Conservation (phyloP, 2,888 invertebrate species). For the Dasysyrphus albostriatus region DNA sequence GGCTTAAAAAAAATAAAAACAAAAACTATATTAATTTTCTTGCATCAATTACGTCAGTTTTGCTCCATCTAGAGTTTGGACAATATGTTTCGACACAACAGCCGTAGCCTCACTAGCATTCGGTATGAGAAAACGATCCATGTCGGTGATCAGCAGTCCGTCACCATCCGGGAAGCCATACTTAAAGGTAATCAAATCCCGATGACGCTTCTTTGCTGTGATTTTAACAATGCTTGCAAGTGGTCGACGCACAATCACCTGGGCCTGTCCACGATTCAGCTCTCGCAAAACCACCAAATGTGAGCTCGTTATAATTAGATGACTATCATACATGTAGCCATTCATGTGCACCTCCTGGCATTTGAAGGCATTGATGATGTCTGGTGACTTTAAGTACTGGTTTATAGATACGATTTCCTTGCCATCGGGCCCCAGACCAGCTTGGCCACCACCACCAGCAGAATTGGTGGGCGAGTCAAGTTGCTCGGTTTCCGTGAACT, state of each 20-base stretch:
- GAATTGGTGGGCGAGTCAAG: constrained; percentile 81
- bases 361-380: constrained; percentile 93
- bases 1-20: constrained; percentile 15
- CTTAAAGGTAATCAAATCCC: constrained; percentile 98
- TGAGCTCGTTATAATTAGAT: constrained; percentile 92
- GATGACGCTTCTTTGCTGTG: constrained; percentile 97
- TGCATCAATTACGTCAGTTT: constrained; percentile 79
- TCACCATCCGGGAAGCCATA: constrained; percentile 95
- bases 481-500: constrained; percentile 77
- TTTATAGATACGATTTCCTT: constrained; percentile 93
- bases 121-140: constrained; percentile 96
- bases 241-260: constrained; percentile 93
- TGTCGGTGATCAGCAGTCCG: constrained; percentile 91
- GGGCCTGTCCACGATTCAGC: constrained; percentile 89
- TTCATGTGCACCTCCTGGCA: constrained; percentile 97
- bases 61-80: constrained; percentile 85
- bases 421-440: constrained; percentile 85
- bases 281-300: constrained; percentile 94
- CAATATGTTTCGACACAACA: constrained; percentile 94
- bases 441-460: constrained; percentile 83
- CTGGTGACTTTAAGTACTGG: constrained; percentile 92
- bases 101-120: constrained; percentile 95
- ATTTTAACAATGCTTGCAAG: constrained; percentile 97
- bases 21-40: constrained; percentile 5
- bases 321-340: constrained; percentile 94